phyloP scores from a whole-genome alignment of 2,888 invertebrate genomes.

The Diabrotica balteata region DNA sequence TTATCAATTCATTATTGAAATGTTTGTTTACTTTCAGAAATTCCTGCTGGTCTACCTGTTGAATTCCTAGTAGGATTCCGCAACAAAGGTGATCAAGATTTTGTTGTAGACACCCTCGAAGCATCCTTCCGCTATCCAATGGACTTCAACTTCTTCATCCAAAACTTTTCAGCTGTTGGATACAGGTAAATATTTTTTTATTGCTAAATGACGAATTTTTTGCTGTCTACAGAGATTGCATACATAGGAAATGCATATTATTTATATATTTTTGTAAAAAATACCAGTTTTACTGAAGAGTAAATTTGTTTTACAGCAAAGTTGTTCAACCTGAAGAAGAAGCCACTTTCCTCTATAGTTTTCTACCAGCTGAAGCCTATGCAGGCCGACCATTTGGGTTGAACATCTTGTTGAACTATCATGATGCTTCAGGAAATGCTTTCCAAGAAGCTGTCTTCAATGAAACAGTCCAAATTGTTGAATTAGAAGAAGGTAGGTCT shows the following conservation, averaged over 20 bases:
- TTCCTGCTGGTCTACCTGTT: conserved; percentile 90
- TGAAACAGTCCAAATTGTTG: conserved; percentile 94
- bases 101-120: conserved; percentile 90
- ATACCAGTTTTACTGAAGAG: too few relatives aligned
- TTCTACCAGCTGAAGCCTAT: conserved; percentile 95
- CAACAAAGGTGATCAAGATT: conserved; percentile 92
- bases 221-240: too few relatives aligned
- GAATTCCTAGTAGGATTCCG: conserved; percentile 96
- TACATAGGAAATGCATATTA: too few relatives aligned
- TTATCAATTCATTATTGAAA: too few relatives aligned
- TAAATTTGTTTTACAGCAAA: conserved; percentile 69
- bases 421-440: conserved; percentile 73
- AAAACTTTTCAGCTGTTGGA: conserved; percentile 93
- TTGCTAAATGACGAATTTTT: too few relatives aligned
- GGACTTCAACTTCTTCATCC: conserved; percentile 98
- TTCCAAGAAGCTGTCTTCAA: conserved; percentile 94
- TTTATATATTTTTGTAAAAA: too few relatives aligned
- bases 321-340: conserved; percentile 90
- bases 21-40: conserved; percentile 65
- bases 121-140: conserved; percentile 98
- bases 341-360: conserved; percentile 93
- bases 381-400: conserved; percentile 96
- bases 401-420: conserved; percentile 90
- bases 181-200: conserved; percentile 75
- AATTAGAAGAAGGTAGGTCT: conserved; percentile 82